Conservation (phyloP, 2,797 vertebrate genomes). For the Dicrostonyx torquatus region DNA sequence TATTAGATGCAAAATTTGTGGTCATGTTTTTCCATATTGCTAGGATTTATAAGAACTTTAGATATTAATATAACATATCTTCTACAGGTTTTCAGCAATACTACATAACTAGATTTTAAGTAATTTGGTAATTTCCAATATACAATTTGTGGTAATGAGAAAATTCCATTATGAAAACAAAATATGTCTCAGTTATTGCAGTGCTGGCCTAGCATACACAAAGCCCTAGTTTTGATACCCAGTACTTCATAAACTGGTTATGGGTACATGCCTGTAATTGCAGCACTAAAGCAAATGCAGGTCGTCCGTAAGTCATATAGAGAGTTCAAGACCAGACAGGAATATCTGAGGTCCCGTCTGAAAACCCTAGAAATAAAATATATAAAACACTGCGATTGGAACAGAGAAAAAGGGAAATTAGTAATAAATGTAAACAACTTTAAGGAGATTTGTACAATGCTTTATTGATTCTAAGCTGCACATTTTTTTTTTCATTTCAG, state of each 20-base stretch:
- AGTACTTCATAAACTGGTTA: neutral
- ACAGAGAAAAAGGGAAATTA: conserved; percentile 30
- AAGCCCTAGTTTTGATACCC: too few relatives aligned
- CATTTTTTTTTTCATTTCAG: too few relatives aligned
- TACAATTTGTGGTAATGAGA: neutral
- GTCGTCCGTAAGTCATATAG: neutral
- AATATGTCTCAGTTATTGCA: neutral
- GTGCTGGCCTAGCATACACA: neutral
- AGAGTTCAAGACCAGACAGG: neutral
- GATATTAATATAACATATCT: conserved; percentile 5
- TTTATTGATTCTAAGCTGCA: neutral
- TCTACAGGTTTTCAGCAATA: neutral
- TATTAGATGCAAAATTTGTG: neutral
- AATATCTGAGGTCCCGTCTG: neutral
- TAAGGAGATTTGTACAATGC: neutral
- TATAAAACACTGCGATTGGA: neutral
- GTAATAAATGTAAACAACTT: neutral
- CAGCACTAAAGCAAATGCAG: neutral
- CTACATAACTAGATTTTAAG: conserved; percentile 9
- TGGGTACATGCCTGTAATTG: neutral
- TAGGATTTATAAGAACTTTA: conserved; percentile 22
- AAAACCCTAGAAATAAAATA: neutral
- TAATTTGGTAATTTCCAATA: conserved; percentile 17
- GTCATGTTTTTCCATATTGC: neutral
- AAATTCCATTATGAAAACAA: conserved; percentile 23